Conservation (phyloP, 2,113 vertebrate species). For the Galeopterus variegatus region DNA sequence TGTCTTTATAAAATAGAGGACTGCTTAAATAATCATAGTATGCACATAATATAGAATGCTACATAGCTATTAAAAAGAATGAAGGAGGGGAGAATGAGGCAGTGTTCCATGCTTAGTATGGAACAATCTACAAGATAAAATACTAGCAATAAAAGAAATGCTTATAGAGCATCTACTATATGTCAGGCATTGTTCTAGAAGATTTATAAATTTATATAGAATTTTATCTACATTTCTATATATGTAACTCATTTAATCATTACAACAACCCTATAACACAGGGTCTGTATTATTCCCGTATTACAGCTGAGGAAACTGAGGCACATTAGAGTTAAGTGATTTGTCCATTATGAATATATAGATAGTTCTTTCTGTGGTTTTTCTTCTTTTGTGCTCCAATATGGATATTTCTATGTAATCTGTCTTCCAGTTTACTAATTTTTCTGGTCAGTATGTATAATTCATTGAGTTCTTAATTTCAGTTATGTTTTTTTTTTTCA, state of each 20-base stretch:
- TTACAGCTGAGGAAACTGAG: constrained; percentile 36
- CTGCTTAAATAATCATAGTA: neutral
- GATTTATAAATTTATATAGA: neutral
- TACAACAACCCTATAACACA: neutral
- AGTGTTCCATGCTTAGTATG: neutral
- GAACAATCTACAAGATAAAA: neutral
- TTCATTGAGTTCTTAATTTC: constrained; percentile 52
- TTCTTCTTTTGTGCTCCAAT: constrained; percentile 21
- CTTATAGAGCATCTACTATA: neutral
- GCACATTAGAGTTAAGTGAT: neutral
- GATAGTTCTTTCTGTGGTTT: neutral
- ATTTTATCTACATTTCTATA: neutral
- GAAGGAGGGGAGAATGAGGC: neutral
- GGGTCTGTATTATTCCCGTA: neutral
- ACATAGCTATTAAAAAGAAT: neutral
- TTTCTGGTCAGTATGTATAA: neutral
- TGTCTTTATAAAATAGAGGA: neutral
- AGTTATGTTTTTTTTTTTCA: neutral
- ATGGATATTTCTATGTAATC: neutral
- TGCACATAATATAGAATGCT: neutral
- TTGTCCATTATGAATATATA: neutral
- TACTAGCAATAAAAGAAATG: neutral
- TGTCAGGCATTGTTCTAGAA: neutral
- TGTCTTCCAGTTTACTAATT: neutral
- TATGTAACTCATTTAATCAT: constrained; percentile 25